These are phyloP conservation scores for Cephus cinctus DNA, from an alignment of 1,140 invertebrate genomes.

Conservation along the genomic window DNA sequence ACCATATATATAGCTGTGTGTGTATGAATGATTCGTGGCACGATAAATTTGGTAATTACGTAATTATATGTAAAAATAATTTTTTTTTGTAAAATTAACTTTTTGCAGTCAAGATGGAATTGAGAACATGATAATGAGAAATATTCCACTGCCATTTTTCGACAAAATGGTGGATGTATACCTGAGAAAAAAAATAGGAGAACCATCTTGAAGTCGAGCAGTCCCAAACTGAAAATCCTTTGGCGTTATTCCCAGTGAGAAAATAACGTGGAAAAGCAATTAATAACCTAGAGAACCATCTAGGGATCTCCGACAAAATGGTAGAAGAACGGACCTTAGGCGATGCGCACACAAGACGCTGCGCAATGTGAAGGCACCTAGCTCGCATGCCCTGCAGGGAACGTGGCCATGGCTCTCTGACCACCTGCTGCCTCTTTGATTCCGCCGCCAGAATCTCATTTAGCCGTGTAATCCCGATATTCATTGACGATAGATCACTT, in stretches of 20 bases:
- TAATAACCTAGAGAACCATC: constrained; percentile 8
- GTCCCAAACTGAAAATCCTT: too few relatives aligned
- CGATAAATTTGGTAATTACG: too few relatives aligned
- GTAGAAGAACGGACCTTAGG: constrained; percentile 21
- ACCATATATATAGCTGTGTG: too few relatives aligned
- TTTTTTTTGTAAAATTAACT: too few relatives aligned
- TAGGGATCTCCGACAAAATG: constrained; percentile 34
- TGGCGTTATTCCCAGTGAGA: too few relatives aligned
- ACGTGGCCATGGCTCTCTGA: constrained; percentile 32
- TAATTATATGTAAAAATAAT: too few relatives aligned
- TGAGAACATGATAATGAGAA: too few relatives aligned
- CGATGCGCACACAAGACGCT: constrained; percentile 21
- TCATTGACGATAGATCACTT: constrained; percentile 44
- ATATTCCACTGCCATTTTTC: neutral
- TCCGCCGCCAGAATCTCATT: constrained; percentile 51
- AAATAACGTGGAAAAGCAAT: constrained; percentile 15
- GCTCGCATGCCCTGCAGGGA: neutral
- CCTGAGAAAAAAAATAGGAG: neutral
- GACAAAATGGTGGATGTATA: neutral
- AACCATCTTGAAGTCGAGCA: too few relatives aligned
- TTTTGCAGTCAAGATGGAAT: too few relatives aligned
- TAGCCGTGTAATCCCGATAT: constrained; percentile 49
- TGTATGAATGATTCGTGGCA: too few relatives aligned
- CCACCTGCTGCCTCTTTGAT: constrained; percentile 57
- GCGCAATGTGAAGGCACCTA: constrained; percentile 24